A percentile compares a stretch with the other conserved stretches of the same genome.
phyloP scores from a whole-genome alignment of 2,113 vertebrate species.

The Phocoena sinus region DNA sequence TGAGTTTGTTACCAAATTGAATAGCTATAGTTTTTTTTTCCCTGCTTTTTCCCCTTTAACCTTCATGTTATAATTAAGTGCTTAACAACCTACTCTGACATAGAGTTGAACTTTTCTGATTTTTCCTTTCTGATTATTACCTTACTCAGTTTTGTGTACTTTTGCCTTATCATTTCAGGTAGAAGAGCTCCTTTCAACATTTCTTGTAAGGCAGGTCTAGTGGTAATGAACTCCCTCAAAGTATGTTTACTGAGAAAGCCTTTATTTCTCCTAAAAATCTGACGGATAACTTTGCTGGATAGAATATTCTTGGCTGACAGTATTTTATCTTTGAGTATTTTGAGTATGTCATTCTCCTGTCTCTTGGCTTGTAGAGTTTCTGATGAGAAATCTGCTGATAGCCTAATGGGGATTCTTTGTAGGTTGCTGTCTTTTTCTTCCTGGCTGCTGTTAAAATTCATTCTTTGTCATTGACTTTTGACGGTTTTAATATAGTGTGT shows the following conservation, averaged over 20 bases:
- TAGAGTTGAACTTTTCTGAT: background rate
- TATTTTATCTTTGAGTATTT: background rate
- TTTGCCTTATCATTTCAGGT: background rate
- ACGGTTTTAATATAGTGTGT: background rate
- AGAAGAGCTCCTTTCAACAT: background rate
- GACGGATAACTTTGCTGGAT: background rate
- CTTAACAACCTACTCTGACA: background rate
- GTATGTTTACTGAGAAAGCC: background rate
- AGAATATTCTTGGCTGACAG: background rate
- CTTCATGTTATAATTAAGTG: background rate
- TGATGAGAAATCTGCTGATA: background rate
- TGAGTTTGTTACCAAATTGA: background rate
- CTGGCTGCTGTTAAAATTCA: background rate
- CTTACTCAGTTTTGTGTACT: background rate
- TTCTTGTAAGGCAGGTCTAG: background rate
- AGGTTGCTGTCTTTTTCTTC: background rate
- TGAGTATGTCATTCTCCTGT: background rate
- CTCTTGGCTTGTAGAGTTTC: background rate
- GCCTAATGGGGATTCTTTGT: background rate
- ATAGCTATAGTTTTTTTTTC: background rate
- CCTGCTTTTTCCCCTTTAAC: background rate
- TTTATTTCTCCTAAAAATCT: background rate
- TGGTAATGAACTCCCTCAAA: background rate
- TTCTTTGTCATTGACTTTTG: background rate
- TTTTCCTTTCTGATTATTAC: background rate